Conservation (phyloP, 2,888 invertebrate genomes). For the Chorisops tibialis region DNA sequence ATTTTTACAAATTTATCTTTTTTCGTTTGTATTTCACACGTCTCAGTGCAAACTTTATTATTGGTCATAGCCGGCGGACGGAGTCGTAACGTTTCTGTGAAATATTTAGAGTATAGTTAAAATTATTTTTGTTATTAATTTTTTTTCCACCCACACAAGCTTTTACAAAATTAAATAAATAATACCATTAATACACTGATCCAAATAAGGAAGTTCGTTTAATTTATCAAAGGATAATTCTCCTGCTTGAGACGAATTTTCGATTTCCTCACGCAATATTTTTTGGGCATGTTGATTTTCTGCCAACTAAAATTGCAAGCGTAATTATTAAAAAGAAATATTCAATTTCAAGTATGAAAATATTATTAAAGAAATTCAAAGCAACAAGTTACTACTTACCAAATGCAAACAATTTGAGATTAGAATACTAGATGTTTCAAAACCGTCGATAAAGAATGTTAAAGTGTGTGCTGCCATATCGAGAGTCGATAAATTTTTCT, state of each 20-base stretch:
- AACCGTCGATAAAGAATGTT: conserved; percentile 42
- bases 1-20: conserved; percentile 40
- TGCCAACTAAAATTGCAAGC: conserved; percentile 38
- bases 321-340: not conserved
- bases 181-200: conserved; percentile 42
- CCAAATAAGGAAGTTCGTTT: conserved; percentile 40
- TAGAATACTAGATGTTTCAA: conserved; percentile 41
- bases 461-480: conserved; percentile 40
- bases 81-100: conserved; percentile 44
- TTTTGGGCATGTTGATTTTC: conserved; percentile 38
- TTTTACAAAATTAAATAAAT: too few relatives aligned
- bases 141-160: too few relatives aligned
- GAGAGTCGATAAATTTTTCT: conserved; percentile 37
- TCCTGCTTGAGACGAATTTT: conserved; percentile 34
- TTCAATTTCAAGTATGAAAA: too few relatives aligned
- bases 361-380: too few relatives aligned
- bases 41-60: conserved; percentile 40
- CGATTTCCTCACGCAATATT: conserved; percentile 40
- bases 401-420: conserved; percentile 38
- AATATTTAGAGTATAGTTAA: too few relatives aligned
- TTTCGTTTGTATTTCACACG: conserved; percentile 35
- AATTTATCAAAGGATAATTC: conserved; percentile 39
- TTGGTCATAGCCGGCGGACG: conserved; percentile 38
- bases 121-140: not conserved
- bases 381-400: conserved; percentile 29